Evolutionary conservation across 2,797 vertebrate genomes (phyloP).

Genomic region (Triplophysa yarkandensis): DNA sequence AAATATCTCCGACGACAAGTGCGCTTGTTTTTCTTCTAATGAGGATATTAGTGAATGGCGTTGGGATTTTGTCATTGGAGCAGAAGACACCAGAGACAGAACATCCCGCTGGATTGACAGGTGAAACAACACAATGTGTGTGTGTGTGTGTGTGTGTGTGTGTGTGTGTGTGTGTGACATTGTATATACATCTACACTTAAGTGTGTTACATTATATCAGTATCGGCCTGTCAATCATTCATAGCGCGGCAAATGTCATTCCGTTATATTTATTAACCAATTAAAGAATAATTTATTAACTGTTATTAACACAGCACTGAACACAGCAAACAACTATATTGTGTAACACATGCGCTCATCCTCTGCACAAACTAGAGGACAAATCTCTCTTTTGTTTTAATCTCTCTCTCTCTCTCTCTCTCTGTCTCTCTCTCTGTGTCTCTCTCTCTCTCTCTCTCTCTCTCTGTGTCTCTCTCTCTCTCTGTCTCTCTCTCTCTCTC

Average conservation of each 20-base stretch:
- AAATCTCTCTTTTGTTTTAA: conserved; percentile 18
- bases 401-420: neutral
- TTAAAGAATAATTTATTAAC: no score
- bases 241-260: neutral
- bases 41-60: conserved; percentile 35
- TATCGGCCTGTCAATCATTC: conserved; percentile 10
- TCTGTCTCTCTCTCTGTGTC: neutral
- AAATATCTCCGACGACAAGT: neutral
- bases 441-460: no score
- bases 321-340: neutral
- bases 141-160: neutral
- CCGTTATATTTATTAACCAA: no score
- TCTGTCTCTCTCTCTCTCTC: neutral
- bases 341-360: conserved; percentile 7
- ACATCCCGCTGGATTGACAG: no score
- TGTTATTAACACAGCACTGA: no score
- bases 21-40: conserved; percentile 19
- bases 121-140: neutral
- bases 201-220: conserved; percentile 11
- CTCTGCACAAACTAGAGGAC: neutral
- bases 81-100: no score
- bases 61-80: no score
- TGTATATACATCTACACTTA: neutral
- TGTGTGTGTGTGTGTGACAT: conserved; percentile 13
- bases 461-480: neutral